Evolutionary conservation across 2,797 vertebrate genomes (phyloP).

Genomic region (Clarias laeviceps): DNA sequence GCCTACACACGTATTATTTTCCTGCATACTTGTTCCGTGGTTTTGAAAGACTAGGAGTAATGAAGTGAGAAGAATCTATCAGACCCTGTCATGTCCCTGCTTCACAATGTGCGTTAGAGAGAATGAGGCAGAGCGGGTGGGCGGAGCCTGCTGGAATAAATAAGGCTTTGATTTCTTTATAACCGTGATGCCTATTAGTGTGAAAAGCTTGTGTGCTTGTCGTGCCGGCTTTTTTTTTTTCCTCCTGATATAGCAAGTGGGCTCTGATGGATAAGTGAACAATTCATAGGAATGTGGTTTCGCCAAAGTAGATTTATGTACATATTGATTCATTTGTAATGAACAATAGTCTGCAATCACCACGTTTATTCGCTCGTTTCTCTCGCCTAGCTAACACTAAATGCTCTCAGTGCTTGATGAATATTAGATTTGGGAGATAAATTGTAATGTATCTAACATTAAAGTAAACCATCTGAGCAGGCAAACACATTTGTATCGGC

Average conservation of each 20-base stretch:
- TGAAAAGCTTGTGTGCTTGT: constrained; percentile 1
- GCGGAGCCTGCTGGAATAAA: constrained; percentile 68
- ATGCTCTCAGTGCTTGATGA: constrained; percentile 27
- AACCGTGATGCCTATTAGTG: constrained; percentile 53
- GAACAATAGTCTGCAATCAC: constrained; percentile 2
- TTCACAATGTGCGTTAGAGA: constrained; percentile 54
- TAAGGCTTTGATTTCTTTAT: constrained; percentile 66
- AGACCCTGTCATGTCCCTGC: constrained; percentile 63
- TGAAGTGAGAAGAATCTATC: constrained; percentile 69
- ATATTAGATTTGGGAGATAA: constrained; percentile 26
- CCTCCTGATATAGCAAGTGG: background rate
- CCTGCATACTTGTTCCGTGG: constrained; percentile 41
- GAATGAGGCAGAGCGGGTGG: constrained; percentile 53
- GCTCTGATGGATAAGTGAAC: background rate
- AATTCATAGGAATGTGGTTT: constrained; percentile 5
- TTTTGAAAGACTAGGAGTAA: constrained; percentile 66
- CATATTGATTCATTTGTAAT: constrained; percentile 34
- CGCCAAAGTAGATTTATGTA: constrained; percentile 2
- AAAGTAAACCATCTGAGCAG: constrained; percentile 21
- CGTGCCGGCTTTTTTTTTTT: background rate
- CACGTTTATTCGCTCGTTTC: background rate
- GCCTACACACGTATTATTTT: constrained; percentile 22
- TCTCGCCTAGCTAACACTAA: constrained; percentile 4
- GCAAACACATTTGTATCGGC: constrained; percentile 15
- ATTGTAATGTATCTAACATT: constrained; percentile 11